Conservation (phyloP, 2,797 vertebrate species). For the Onychomys leucogaster region DNA sequence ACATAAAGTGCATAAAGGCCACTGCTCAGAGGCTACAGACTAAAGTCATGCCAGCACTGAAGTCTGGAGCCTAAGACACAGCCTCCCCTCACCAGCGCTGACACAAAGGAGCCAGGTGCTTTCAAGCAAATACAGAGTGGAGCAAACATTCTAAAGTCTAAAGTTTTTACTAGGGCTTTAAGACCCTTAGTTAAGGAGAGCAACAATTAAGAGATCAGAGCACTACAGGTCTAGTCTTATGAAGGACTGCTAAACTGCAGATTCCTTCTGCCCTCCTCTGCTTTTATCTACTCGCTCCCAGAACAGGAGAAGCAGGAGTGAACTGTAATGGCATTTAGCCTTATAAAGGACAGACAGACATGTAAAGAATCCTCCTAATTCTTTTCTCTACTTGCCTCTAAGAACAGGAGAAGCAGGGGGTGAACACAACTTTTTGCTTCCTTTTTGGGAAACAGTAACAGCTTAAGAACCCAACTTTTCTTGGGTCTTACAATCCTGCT, state of each 20-base stretch:
- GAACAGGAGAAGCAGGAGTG: not conserved
- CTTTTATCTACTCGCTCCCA: not conserved
- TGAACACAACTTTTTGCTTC: not conserved
- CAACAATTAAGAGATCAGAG: slow-evolving; percentile 50
- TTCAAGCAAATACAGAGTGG: slow-evolving; percentile 55
- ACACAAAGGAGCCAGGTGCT: not conserved
- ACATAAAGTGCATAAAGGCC: not conserved
- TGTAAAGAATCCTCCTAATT: not conserved
- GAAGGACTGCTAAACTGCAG: not conserved
- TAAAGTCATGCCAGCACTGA: not conserved
- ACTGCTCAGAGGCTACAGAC: not conserved
- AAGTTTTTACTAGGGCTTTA: slow-evolving; percentile 66
- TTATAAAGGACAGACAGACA: not conserved
- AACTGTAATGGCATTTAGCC: not conserved
- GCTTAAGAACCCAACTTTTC: not conserved
- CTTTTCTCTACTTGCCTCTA: not conserved
- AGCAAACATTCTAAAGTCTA: slow-evolving; percentile 64
- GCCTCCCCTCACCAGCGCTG: not conserved
- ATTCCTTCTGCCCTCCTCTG: not conserved
- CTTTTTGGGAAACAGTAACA: not conserved
- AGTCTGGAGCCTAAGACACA: not conserved
- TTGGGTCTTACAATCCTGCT: not conserved
- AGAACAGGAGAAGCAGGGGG: not conserved
- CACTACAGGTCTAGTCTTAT: slow-evolving; percentile 25
- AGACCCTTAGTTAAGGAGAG: slow-evolving; percentile 70